phyloP scores from a whole-genome alignment of 1,140 invertebrate genomes.

The Trichonephila clavata region DNA sequence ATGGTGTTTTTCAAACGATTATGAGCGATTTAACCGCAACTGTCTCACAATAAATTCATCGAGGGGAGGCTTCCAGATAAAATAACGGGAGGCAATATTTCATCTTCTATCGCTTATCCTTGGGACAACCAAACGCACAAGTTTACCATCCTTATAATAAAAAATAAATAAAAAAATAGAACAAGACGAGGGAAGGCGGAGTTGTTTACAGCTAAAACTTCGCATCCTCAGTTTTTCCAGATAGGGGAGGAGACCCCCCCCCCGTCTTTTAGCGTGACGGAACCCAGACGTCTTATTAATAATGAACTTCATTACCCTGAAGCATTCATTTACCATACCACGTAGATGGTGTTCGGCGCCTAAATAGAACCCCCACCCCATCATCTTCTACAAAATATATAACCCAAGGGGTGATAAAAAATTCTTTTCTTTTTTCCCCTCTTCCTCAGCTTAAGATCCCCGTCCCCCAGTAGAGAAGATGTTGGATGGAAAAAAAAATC shows the following conservation, averaged over 20 bases:
- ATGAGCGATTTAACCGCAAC: background rate
- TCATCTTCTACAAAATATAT: constrained; percentile 43
- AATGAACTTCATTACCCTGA: constrained; percentile 59
- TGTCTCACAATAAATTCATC: background rate
- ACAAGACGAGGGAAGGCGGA: background rate
- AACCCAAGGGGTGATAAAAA: constrained; percentile 50
- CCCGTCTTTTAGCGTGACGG: background rate
- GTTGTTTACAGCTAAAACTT: constrained; percentile 51
- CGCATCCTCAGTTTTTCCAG: constrained; percentile 20
- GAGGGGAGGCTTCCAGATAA: background rate
- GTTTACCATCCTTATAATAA: background rate
- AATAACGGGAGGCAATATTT: background rate
- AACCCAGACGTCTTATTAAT: constrained; percentile 65
- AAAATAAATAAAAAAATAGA: background rate
- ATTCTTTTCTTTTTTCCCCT: background rate
- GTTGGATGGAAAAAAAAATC: background rate
- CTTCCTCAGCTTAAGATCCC: background rate
- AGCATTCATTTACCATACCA: constrained; percentile 22
- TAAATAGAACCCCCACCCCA: background rate
- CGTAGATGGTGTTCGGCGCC: background rate
- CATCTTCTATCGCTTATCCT: background rate
- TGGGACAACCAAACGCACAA: background rate
- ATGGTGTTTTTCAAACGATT: no score
- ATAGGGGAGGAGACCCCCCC: background rate
- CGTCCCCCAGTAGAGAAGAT: constrained; percentile 14